phyloP scores from a whole-genome alignment of 2,888 invertebrate species.

The Troilus luridus region DNA sequence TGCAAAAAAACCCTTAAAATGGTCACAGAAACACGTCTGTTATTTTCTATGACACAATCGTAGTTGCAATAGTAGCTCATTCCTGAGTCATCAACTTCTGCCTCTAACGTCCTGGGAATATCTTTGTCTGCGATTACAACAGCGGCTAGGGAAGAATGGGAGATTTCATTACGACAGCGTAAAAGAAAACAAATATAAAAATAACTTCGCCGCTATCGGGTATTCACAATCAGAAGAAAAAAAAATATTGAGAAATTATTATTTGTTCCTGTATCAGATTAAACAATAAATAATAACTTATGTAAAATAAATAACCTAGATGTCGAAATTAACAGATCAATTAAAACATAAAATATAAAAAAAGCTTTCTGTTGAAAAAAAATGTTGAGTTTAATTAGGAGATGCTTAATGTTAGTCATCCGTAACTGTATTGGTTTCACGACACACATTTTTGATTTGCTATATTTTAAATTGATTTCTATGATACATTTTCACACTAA shows the following conservation, averaged over 20 bases:
- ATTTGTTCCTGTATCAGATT: too few relatives aligned
- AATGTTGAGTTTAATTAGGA: too few relatives aligned
- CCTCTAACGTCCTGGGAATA: conserved; percentile 7
- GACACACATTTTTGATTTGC: too few relatives aligned
- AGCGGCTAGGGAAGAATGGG: not conserved
- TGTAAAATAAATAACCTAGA: too few relatives aligned
- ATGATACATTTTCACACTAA: too few relatives aligned
- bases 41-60: conserved; percentile 26
- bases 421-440: too few relatives aligned
- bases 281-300: too few relatives aligned
- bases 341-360: too few relatives aligned
- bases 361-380: too few relatives aligned
- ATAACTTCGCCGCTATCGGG: not conserved
- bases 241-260: not conserved
- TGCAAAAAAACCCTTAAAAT: not conserved
- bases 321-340: too few relatives aligned
- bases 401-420: too few relatives aligned
- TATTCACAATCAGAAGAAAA: not conserved
- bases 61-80: not conserved
- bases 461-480: too few relatives aligned
- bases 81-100: conserved; percentile 21
- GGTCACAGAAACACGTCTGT: not conserved
- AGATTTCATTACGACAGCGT: conserved; percentile 4
- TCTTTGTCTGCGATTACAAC: not conserved
- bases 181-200: not conserved